Evolutionary conservation across 2,797 vertebrate species (phyloP).

Genomic region (Acipenser transmontanus): DNA sequence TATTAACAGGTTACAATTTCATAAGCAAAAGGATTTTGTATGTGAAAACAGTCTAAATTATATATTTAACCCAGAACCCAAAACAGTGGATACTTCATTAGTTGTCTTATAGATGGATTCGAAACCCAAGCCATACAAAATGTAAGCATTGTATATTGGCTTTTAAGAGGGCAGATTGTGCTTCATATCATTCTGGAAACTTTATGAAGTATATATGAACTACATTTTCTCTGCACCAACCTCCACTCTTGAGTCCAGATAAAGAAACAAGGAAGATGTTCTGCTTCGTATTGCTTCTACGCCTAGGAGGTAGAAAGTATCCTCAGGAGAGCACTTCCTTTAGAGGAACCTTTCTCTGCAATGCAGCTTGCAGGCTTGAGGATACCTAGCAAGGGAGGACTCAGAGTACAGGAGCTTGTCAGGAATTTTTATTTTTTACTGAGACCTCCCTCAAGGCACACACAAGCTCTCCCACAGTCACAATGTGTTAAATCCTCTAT

Average conservation of each 20-base stretch:
- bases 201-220: no score
- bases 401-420: constrained; percentile 32
- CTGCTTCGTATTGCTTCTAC: not conserved
- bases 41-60: no score
- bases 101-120: no score
- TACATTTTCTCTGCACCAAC: no score
- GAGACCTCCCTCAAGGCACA: constrained; percentile 21
- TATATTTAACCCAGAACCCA: no score
- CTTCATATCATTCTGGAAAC: no score
- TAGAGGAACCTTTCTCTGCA: not conserved
- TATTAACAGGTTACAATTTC: no score
- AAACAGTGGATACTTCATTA: no score
- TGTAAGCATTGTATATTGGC: no score
- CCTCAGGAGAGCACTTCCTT: constrained; percentile 7
- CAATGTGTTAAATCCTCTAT: not conserved
- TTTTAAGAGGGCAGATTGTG: no score
- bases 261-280: not conserved
- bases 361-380: constrained; percentile 22
- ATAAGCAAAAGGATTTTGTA: no score
- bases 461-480: constrained; percentile 19
- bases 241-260: not conserved
- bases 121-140: no score
- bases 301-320: not conserved
- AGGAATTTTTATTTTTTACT: constrained; percentile 31
- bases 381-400: constrained; percentile 23